A percentile compares a stretch with the other conserved stretches of the same genome.
Evolutionary conservation across 2,797 vertebrate species (phyloP).

Genomic region (Pantherophis alleghaniensis): DNA sequence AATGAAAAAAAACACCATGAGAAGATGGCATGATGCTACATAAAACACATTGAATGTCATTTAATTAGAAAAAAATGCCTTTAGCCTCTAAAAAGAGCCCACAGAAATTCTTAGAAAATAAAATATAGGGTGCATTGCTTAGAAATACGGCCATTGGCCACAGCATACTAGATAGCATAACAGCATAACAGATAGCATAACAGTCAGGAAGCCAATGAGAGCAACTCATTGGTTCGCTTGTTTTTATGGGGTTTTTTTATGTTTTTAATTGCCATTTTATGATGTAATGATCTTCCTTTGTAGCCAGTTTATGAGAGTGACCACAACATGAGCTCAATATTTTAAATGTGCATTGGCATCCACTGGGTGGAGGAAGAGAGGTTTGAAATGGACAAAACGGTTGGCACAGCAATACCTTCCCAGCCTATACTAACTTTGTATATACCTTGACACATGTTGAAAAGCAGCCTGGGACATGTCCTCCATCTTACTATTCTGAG

Average conservation of each 20-base stretch:
- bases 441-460: not conserved
- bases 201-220: not conserved
- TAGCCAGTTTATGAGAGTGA: not conserved
- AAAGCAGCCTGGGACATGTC: not conserved
- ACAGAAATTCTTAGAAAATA: not conserved
- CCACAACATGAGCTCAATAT: not conserved
- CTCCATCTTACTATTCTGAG: not conserved
- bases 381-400: not conserved
- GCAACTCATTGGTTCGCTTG: not conserved
- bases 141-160: not conserved
- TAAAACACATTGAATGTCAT: not conserved
- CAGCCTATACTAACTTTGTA: not conserved
- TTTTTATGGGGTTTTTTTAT: not conserved
- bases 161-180: not conserved
- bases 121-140: not conserved
- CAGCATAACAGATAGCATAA: not conserved
- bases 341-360: not conserved
- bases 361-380: not conserved
- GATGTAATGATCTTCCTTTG: not conserved
- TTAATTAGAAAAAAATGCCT: not conserved
- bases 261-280: not conserved
- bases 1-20: not conserved
- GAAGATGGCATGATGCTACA: not conserved
- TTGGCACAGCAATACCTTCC: not conserved
- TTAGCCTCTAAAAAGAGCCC: not conserved